Conservation (phyloP, 2,113 vertebrate species). For the Engraulis encrasicolus region DNA sequence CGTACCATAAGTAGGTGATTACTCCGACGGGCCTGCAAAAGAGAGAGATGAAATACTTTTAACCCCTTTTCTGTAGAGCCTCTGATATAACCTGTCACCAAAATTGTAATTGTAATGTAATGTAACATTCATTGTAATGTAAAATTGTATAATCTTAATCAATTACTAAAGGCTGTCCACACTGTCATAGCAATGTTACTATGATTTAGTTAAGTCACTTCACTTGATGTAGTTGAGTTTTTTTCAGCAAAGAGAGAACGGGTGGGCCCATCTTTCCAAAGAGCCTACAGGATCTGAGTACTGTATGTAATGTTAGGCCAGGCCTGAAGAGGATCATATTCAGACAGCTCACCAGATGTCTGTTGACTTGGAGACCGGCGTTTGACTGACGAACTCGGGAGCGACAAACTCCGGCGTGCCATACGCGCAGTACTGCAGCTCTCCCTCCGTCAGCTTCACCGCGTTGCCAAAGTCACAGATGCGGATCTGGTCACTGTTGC, state of each 20-base stretch:
- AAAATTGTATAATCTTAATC: no score
- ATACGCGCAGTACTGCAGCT: slow-evolving; percentile 88
- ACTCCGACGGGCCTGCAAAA: slow-evolving; percentile 89
- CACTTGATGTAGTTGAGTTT: no score
- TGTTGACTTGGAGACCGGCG: slow-evolving; percentile 86
- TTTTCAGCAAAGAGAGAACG: no score
- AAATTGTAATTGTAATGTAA: no score
- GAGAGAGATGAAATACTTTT: slow-evolving; percentile 42
- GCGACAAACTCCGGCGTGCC: slow-evolving; percentile 93
- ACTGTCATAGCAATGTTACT: no score
- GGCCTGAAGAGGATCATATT: slow-evolving; percentile 17
- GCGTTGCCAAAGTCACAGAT: slow-evolving; percentile 95
- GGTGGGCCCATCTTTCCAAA: no score
- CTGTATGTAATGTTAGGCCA: slow-evolving; percentile 5
- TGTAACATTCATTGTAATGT: no score
- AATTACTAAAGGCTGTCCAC: no score
- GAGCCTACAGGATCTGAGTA: no score
- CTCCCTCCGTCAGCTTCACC: slow-evolving; percentile 75
- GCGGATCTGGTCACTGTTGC: slow-evolving; percentile 82
- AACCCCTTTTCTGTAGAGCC: not conserved
- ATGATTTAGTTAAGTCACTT: no score
- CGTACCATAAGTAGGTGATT: slow-evolving; percentile 93
- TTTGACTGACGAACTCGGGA: slow-evolving; percentile 94
- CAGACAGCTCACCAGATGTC: slow-evolving; percentile 87
- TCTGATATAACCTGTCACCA: no score